Evolutionary conservation across 2,113 vertebrate species (phyloP).

Genomic region (Saccopteryx leptura): DNA sequence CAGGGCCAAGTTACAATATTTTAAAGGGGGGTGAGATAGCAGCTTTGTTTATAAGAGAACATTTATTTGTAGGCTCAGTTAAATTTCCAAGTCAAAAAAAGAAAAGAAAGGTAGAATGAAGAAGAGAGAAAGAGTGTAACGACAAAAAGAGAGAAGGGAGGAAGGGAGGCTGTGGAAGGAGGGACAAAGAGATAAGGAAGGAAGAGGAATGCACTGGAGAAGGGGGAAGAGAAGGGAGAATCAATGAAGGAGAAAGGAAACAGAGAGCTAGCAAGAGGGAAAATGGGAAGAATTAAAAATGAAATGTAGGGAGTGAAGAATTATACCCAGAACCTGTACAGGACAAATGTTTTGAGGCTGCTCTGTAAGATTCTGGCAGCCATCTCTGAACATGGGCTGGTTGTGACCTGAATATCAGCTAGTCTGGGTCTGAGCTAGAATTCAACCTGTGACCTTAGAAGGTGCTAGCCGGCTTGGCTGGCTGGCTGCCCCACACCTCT

Average conservation of each 20-base stretch:
- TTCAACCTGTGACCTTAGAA: background rate
- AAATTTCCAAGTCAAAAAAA: conserved; percentile 74
- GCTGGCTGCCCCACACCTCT: background rate
- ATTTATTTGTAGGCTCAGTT: conserved; percentile 86
- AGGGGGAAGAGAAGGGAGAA: background rate
- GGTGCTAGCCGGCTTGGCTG: background rate
- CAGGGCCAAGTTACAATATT: background rate
- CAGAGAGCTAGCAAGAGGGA: background rate
- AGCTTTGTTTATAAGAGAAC: conserved; percentile 71
- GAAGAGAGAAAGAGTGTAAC: background rate
- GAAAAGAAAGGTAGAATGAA: background rate
- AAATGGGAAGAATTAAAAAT: background rate
- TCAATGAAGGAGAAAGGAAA: background rate
- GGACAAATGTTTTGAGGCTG: background rate
- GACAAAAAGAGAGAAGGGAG: background rate
- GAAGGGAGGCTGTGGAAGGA: rapidly evolving
- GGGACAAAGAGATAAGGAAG: background rate
- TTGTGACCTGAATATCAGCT: background rate
- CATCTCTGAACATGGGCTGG: background rate
- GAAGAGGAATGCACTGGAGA: background rate
- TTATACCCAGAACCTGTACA: background rate
- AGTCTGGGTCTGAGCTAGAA: background rate
- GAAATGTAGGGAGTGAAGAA: background rate
- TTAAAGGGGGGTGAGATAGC: conserved; percentile 30
- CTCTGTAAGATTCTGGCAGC: background rate